Conservation (phyloP, 2,797 vertebrate genomes). For the Lepus oiostolus region DNA sequence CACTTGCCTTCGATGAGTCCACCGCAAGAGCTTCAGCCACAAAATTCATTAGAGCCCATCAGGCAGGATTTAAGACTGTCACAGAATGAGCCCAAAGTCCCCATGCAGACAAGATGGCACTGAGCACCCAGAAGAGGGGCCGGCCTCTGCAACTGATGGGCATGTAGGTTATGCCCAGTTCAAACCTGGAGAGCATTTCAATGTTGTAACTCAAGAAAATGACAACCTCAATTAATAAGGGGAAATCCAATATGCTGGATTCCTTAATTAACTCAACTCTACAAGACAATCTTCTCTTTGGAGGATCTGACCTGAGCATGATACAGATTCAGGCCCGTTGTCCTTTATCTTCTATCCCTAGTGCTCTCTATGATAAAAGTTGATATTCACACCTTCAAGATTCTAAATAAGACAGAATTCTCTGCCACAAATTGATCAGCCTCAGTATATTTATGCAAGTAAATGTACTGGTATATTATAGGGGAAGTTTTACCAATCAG, state of each 20-base stretch:
- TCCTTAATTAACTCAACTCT: slow-evolving; percentile 44
- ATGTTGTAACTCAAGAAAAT: slow-evolving; percentile 57
- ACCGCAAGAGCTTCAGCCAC: slow-evolving; percentile 84
- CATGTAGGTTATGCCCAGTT: slow-evolving; percentile 15
- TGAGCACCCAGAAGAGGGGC: background rate
- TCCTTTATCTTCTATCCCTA: slow-evolving; percentile 34
- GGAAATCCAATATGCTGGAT: slow-evolving; percentile 46
- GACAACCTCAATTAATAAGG: slow-evolving; percentile 76
- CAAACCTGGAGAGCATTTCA: slow-evolving; percentile 65
- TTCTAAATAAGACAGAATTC: slow-evolving; percentile 21
- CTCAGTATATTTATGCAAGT: slow-evolving; percentile 54
- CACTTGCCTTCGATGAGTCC: slow-evolving; percentile 84
- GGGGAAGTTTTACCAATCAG: background rate
- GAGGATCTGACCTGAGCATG: background rate
- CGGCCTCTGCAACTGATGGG: slow-evolving; percentile 44
- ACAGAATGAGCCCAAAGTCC: slow-evolving; percentile 82
- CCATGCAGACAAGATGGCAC: slow-evolving; percentile 57
- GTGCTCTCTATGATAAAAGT: background rate
- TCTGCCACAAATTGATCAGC: slow-evolving; percentile 55
- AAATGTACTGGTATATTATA: slow-evolving; percentile 44
- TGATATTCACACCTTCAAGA: background rate
- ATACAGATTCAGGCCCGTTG: background rate
- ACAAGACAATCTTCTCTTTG: slow-evolving; percentile 34
- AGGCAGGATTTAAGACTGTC: slow-evolving; percentile 77
- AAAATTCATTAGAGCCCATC: slow-evolving; percentile 84